A percentile compares a stretch with the other conserved stretches of the same genome.
Conservation (phyloP, 2,113 vertebrate species). For the Syngnathus scovelli region DNA sequence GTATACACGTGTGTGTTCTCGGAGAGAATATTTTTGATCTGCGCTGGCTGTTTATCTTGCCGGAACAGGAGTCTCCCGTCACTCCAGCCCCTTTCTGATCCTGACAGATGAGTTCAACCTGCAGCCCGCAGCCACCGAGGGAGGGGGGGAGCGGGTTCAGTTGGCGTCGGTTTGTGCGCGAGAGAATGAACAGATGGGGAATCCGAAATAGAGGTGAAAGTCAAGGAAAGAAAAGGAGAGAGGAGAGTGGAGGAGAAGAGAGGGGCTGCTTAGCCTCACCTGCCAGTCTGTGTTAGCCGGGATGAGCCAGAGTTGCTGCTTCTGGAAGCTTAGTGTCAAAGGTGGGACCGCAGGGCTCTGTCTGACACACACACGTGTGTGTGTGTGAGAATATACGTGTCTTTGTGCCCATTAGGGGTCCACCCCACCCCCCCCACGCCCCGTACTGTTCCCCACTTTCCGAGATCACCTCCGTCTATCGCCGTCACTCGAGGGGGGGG, state of each 20-base stretch:
- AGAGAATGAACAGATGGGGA: conserved; percentile 46
- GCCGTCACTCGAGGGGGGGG: no score
- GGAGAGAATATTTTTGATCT: conserved; percentile 62
- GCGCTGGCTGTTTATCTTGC: conserved; percentile 68
- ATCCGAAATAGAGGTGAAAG: conserved; percentile 52
- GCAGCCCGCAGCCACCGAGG: conserved; percentile 56
- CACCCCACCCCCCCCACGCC: conserved; percentile 50
- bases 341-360: conserved; percentile 64
- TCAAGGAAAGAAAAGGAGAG: conserved; percentile 32
- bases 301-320: conserved; percentile 65
- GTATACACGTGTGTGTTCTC: conserved; percentile 32
- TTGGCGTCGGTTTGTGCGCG: not conserved
- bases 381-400: conserved; percentile 24
- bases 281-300: conserved; percentile 67
- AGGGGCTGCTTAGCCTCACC: conserved; percentile 67
- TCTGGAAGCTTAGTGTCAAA: conserved; percentile 71
- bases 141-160: conserved; percentile 28
- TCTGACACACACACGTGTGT: conserved; percentile 38
- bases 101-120: conserved; percentile 70
- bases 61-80: conserved; percentile 68
- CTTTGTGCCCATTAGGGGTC: conserved; percentile 59
- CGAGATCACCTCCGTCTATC: no score
- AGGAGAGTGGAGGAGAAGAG: conserved; percentile 53
- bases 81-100: conserved; percentile 68
- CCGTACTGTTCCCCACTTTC: conserved; percentile 32